phyloP scores from a whole-genome alignment of 2,888 invertebrate species.

The Hydraecia micacea region DNA sequence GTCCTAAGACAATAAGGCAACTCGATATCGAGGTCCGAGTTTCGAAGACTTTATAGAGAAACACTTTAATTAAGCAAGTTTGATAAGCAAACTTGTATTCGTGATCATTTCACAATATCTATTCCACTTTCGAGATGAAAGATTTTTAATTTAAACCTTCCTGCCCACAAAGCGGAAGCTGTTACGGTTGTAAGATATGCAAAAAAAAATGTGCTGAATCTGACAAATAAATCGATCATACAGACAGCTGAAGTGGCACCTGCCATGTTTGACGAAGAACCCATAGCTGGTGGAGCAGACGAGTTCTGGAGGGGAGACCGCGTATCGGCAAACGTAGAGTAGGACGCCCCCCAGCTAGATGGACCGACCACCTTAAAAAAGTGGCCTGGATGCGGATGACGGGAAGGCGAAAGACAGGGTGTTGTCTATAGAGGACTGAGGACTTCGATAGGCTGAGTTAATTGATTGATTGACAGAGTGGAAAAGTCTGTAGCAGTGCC shows the following conservation, averaged over 20 bases:
- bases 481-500: background rate
- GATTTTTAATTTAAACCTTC: background rate
- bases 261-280: background rate
- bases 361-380: background rate
- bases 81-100: background rate
- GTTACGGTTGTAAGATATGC: no score
- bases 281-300: background rate
- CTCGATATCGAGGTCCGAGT: background rate
- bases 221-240: background rate
- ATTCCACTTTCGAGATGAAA: background rate
- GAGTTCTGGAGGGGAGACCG: background rate
- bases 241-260: background rate
- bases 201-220: background rate
- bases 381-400: background rate
- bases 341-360: background rate
- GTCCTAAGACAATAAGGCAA: background rate
- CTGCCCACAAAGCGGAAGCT: no score
- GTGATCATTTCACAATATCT: background rate
- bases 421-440: background rate
- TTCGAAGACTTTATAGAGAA: background rate
- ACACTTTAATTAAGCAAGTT: constrained; percentile 1
- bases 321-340: background rate
- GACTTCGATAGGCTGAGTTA: background rate
- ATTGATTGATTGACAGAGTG: background rate
- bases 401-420: background rate